phyloP scores from a whole-genome alignment of 2,113 vertebrate species.

The Xiphias gladius region DNA sequence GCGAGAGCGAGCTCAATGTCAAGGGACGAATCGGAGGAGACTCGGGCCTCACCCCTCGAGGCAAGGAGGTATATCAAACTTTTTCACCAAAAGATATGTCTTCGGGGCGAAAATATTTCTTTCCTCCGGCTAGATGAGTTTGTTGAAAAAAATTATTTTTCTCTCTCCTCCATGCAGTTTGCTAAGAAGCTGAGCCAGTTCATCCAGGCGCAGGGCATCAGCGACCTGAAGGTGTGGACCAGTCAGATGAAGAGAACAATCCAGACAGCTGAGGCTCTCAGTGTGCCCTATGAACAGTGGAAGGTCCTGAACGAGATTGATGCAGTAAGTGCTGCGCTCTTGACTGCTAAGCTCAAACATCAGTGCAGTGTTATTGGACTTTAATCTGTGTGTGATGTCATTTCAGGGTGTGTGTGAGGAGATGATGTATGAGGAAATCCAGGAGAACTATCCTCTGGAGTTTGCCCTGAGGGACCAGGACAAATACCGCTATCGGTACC shows the following conservation, averaged over 20 bases:
- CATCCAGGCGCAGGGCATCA: constrained; percentile 93
- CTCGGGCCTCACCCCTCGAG: constrained; percentile 90
- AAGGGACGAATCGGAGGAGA: constrained; percentile 96
- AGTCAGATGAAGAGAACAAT: constrained; percentile 99
- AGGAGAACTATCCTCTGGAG: constrained; percentile 92
- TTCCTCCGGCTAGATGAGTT: background rate
- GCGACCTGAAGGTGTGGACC: constrained; percentile 98
- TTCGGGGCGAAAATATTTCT: background rate
- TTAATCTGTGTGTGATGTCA: constrained; percentile 43
- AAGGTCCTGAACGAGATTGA: constrained; percentile 98
- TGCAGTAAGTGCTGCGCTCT: constrained; percentile 84
- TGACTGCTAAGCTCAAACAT: background rate
- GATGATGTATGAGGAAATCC: constrained; percentile 98
- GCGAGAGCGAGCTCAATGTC: constrained; percentile 96
- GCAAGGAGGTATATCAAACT: constrained; percentile 85
- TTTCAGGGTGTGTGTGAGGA: constrained; percentile 96
- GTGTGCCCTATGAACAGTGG: constrained; percentile 98
- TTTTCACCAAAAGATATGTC: background rate
- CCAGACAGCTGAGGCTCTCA: constrained; percentile 95
- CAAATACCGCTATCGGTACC: constrained; percentile 98
- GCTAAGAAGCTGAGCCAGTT: constrained; percentile 90
- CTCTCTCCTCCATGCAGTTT: constrained; percentile 85
- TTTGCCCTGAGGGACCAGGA: constrained; percentile 98
- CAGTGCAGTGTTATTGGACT: background rate
- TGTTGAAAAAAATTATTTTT: background rate